These are phyloP conservation scores for Tiphia femorata DNA, from an alignment of 2,888 invertebrate species.

Conservation along the genomic window DNA sequence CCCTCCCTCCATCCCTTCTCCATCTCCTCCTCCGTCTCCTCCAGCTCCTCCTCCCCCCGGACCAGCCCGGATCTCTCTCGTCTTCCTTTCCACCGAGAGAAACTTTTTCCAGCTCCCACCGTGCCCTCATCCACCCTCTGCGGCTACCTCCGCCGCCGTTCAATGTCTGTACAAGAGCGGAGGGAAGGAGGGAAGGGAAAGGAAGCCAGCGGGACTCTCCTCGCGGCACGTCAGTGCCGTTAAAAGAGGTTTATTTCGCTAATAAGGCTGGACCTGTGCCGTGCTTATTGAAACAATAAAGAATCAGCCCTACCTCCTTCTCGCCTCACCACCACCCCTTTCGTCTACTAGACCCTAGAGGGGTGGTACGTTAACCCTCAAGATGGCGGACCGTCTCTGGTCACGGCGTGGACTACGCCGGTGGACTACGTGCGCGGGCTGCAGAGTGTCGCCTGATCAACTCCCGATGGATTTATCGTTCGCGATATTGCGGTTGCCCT, in stretches of 20 bases:
- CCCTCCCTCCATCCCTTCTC: conserved; percentile 18
- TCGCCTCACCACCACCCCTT: background rate
- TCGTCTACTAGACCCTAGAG: background rate
- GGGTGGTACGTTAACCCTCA: conserved; percentile 44
- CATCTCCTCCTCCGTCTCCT: conserved; percentile 38
- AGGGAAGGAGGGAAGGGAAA: conserved; percentile 2
- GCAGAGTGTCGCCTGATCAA: conserved; percentile 57
- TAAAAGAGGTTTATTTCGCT: conserved; percentile 69
- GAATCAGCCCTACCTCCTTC: conserved; percentile 54
- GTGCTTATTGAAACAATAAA: conserved; percentile 70
- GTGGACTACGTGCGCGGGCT: conserved; percentile 61
- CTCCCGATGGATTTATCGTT: conserved; percentile 64
- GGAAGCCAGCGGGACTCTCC: conserved; percentile 14
- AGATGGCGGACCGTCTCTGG: conserved; percentile 54
- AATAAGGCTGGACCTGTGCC: conserved; percentile 67
- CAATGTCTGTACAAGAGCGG: too few species aligned
- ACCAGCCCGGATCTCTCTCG: conserved; percentile 34
- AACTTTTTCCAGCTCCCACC: conserved; percentile 13
- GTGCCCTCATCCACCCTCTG: conserved; percentile 9
- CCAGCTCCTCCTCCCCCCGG: background rate
- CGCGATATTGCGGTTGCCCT: conserved; percentile 54
- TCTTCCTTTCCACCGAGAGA: conserved; percentile 20
- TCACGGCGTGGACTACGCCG: conserved; percentile 53
- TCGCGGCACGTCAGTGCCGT: conserved; percentile 53
- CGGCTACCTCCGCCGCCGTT: conserved; percentile 6